Evolutionary conservation across 2,888 invertebrate species (phyloP), one percentile per base, ranked within the genome.

Genomic region (Epiblema foenella): DNA sequence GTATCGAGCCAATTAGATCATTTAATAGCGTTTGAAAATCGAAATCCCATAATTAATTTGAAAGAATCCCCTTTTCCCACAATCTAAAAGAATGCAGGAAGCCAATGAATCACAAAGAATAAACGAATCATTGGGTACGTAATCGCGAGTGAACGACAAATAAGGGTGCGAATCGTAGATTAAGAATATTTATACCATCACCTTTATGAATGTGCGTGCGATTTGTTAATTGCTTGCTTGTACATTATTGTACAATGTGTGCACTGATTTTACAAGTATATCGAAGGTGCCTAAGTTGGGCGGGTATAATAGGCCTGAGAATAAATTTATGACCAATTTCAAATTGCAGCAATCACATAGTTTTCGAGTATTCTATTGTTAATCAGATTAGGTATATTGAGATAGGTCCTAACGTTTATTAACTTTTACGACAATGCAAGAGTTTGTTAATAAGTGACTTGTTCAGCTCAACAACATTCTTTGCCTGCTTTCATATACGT

Each of bases 121-220:
- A 85, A 58, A 52, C 59, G 83, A 81, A 81, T 78, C 83, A 84
- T 85, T 86, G 84, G 85, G 84, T 87, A 90, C 83, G 82, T 83
- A 89, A 87, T 90, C 88, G 87, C 82, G 79, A 83, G 86, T 85
- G 77, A 78, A 83, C 83, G 84, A 79, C 85, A 89, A 88, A 87
- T 88, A 24, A 85, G 85, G 87, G 76, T 74, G 83, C 80, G 84
- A 86, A 83, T 82, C 80, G 74, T 79, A 88, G 89, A 89, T 89
- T 87, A 88, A 86, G 83, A 85, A 87, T 91, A 89, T 91, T 91
- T 90, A 88, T 87, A 84, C 80, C 81, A 79, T 90, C 90, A 88
- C 89, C 79, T 75, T 74, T 84, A 86, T 77, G 81, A 86, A 81
- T 83, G 76, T 83, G 85, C 85, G 81, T 81, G 80, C 73, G 83